Conservation (phyloP, 2,888 invertebrate species). For the Agonopterix alstromeriana region DNA sequence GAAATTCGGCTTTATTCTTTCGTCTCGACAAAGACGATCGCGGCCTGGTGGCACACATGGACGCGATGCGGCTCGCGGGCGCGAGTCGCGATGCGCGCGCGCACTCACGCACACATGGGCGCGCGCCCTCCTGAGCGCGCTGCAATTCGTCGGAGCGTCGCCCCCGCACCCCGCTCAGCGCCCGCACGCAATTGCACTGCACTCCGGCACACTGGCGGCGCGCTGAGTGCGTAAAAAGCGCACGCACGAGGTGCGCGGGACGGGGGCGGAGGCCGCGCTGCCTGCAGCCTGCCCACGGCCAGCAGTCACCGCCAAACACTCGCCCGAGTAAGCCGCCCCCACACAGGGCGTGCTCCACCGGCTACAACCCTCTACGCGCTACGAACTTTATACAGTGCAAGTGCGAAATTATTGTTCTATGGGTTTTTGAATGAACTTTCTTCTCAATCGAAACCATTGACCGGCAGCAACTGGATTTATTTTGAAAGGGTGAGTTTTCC, state of each 20-base stretch:
- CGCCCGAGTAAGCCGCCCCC: constrained; percentile 70
- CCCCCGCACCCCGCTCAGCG: constrained; percentile 33
- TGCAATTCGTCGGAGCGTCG: constrained; percentile 70
- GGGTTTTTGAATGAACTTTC: constrained; percentile 30
- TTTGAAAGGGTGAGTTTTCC: constrained; percentile 27
- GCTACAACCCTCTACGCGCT: constrained; percentile 49
- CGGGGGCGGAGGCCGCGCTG: constrained; percentile 39
- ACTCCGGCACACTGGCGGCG: constrained; percentile 46
- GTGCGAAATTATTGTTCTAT: constrained; percentile 40
- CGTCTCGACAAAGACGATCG: constrained; percentile 29
- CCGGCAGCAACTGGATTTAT: constrained; percentile 31
- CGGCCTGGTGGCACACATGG: constrained; percentile 7
- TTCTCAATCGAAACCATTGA: constrained; percentile 12
- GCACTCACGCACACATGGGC: constrained; percentile 53
- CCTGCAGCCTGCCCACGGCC: constrained; percentile 22
- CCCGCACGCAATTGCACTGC: constrained; percentile 75
- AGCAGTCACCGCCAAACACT: constrained; percentile 67
- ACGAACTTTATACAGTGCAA: constrained; percentile 56
- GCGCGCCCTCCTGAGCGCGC: constrained; percentile 61
- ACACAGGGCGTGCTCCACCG: constrained; percentile 37
- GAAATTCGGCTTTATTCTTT: constrained; percentile 61
- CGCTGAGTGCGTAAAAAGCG: constrained; percentile 74
- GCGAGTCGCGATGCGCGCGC: constrained; percentile 10
- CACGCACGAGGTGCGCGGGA: constrained; percentile 48
- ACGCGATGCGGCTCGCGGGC: constrained; percentile 5